Evolutionary conservation across 2,113 vertebrate species (phyloP).

Genomic region (Pedionomus torquatus): DNA sequence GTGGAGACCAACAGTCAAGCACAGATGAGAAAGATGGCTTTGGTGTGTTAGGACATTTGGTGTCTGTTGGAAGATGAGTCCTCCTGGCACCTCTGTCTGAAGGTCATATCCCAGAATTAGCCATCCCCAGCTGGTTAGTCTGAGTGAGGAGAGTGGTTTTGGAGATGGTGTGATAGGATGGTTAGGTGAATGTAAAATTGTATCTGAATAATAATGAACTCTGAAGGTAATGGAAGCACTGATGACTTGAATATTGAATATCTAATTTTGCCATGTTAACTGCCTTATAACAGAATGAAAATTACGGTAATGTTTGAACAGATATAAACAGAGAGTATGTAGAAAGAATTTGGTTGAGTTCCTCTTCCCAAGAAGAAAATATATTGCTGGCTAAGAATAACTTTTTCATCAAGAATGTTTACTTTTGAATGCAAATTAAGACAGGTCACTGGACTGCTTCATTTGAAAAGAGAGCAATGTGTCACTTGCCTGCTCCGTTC

Average conservation of each 20-base stretch:
- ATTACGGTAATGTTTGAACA: background rate
- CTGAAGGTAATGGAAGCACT: background rate
- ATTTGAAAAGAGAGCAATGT: conserved; percentile 35
- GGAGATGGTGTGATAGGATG: background rate
- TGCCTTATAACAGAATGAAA: background rate
- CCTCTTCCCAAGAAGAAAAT: background rate
- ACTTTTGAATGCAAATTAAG: conserved; percentile 11
- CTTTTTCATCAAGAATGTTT: background rate
- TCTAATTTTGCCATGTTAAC: background rate
- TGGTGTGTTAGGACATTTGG: background rate
- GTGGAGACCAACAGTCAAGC: background rate
- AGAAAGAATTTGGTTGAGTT: background rate
- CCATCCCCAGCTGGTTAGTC: background rate
- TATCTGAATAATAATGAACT: background rate
- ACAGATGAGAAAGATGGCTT: background rate
- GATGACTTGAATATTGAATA: background rate
- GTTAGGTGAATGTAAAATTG: background rate
- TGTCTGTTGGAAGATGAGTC: background rate
- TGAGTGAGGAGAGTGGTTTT: background rate
- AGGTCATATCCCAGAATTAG: background rate
- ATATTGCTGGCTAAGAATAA: background rate
- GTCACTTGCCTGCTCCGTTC: conserved; percentile 29
- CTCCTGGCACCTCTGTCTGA: background rate
- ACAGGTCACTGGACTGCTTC: background rate
- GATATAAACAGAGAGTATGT: background rate